These are phyloP conservation scores for Trichonephila clavata DNA, from an alignment of 1,140 invertebrate species.

Conservation along the genomic window DNA sequence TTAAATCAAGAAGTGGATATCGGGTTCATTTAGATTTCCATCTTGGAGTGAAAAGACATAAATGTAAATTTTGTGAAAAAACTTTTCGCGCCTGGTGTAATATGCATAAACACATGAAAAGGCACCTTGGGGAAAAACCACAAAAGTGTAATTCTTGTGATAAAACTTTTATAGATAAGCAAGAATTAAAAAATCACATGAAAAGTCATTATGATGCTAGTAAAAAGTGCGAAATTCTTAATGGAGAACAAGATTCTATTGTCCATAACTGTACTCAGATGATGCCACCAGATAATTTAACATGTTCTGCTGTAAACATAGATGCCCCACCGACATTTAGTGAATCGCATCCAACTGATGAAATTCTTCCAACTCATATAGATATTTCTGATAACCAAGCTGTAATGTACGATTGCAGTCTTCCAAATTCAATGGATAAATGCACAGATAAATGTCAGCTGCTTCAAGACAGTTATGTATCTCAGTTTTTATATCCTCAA, in stretches of 20 bases:
- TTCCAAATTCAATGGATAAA: conserved; percentile 66
- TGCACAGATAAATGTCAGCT: conserved; percentile 63
- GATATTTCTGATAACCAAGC: conserved; percentile 70
- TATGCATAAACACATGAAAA: conserved; percentile 77
- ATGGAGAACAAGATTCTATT: conserved; percentile 10
- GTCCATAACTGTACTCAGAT: conserved; percentile 17
- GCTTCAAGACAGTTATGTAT: conserved; percentile 72
- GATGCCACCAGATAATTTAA: not conserved
- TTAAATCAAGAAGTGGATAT: conserved; percentile 75
- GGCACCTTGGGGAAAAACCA: conserved; percentile 92
- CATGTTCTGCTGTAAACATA: conserved; percentile 19
- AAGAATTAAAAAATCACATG: conserved; percentile 97
- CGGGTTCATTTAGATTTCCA: conserved; percentile 77
- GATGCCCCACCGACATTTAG: not conserved
- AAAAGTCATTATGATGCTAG: conserved; percentile 67
- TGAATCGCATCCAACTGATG: conserved; percentile 3
- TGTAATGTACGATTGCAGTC: conserved; percentile 64
- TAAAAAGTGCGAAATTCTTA: conserved; percentile 32
- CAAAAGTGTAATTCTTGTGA: conserved; percentile 95
- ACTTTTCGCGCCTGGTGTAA: conserved; percentile 76
- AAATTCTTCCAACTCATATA: conserved; percentile 65
- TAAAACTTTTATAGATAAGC: conserved; percentile 98
- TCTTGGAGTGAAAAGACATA: conserved; percentile 73
- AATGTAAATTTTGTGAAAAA: conserved; percentile 75
- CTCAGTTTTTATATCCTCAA: conserved; percentile 73